Evolutionary conservation across 1,140 invertebrate species (phyloP).

Genomic region (Drosophila pachea): DNA sequence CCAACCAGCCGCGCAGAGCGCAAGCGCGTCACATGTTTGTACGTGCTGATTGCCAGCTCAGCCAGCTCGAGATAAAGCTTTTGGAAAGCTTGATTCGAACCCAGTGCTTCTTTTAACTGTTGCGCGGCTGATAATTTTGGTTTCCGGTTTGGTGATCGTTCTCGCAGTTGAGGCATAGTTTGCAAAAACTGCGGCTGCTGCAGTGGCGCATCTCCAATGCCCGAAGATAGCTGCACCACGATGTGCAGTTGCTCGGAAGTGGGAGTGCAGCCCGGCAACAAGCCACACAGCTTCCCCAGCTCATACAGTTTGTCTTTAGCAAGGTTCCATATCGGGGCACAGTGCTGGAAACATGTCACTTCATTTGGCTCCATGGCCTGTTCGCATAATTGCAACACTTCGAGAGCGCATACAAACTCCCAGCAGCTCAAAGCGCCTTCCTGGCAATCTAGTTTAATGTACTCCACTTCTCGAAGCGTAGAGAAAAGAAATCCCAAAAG

Average conservation of each 20-base stretch:
- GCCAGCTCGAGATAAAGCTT: slow-evolving; percentile 95
- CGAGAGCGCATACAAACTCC: slow-evolving; percentile 94
- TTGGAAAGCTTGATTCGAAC: slow-evolving; percentile 92
- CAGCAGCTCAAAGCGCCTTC: slow-evolving; percentile 93
- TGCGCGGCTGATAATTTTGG: slow-evolving; percentile 84
- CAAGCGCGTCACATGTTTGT: slow-evolving; percentile 94
- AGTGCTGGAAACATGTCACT: slow-evolving; percentile 86
- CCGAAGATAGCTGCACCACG: slow-evolving; percentile 92
- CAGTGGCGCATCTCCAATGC: slow-evolving; percentile 87
- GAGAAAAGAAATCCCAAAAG: slow-evolving; percentile 73
- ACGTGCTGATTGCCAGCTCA: slow-evolving; percentile 97
- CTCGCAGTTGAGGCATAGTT: slow-evolving; percentile 64
- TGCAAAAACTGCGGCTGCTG: slow-evolving; percentile 58
- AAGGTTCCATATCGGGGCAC: slow-evolving; percentile 94
- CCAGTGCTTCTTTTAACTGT: slow-evolving; percentile 93
- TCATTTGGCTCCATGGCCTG: slow-evolving; percentile 84
- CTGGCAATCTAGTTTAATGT: slow-evolving; percentile 80
- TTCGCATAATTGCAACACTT: slow-evolving; percentile 90
- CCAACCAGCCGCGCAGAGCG: slow-evolving; percentile 92
- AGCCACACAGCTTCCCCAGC: slow-evolving; percentile 92
- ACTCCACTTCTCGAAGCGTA: slow-evolving; percentile 73
- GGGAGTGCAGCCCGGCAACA: slow-evolving; percentile 92
- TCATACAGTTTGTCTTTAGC: slow-evolving; percentile 94
- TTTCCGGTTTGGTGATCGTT: slow-evolving; percentile 77
- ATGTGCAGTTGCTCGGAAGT: slow-evolving; percentile 92